Evolutionary conservation across 2,797 vertebrate species (phyloP), one percentile per base, ranked within the genome.

Genomic region (Dendrocincla fuliginosa): DNA sequence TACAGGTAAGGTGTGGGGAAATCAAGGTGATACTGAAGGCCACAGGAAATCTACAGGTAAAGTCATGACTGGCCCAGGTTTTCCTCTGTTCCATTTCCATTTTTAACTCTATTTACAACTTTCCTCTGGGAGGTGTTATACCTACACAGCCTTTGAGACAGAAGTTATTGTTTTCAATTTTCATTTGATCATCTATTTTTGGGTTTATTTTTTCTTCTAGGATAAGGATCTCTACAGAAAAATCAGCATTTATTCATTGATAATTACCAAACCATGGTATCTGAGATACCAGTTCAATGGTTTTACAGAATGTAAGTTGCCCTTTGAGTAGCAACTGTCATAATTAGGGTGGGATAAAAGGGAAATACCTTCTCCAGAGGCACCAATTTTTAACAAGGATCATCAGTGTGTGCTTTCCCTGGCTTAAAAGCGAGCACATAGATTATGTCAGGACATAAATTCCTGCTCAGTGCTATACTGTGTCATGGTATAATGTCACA

Each of bases 361-460:
- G 56, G 73, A 89, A 90, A 93, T 42, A 39, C 49, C 47, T 89
- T 77, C 70, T 92, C 39, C 60, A 79, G 55, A n/a, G 67, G 24
- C 47, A 87, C 47, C 89, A 13, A 42, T 25, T 59, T 74, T 60
- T 61, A 87, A 69, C 19, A 59, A 73, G 61, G 50, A 47, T 61
- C 77, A 84, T 67, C 88, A 76, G 65, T 47, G 53, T 79, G 46
- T 65, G 25, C 64, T 87, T 84, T 80, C 74, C 61, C 3, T 14
- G 32, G 59, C 60, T 90, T 32, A 41, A 92, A 64, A n/a, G n/a
- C 6, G 14, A 77, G 35, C 13, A 42, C 47, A 56, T 44, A 86
- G 37, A 71, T 90, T 87, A 93, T 87, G 69, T 77, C 78, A 50
- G 27, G 52, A 65, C 63, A 57, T 90, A 59, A 95, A 84, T 94